Conservation (phyloP, 2,888 invertebrate genomes). For the Amphipoea oculea region DNA sequence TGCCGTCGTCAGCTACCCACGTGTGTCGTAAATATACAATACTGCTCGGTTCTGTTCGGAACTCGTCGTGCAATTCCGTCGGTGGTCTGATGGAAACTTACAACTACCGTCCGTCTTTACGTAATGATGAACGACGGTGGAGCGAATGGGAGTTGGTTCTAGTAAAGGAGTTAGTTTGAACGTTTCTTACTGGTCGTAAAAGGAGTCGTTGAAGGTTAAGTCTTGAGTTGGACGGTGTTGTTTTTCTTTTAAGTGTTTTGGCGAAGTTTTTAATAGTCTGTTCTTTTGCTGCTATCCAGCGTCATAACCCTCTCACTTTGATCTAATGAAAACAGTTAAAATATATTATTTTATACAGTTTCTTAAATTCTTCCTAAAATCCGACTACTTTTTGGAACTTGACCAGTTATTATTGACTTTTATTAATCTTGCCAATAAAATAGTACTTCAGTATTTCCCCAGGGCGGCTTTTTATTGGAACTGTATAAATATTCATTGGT, state of each 20-base stretch:
- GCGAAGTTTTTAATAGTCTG: neutral
- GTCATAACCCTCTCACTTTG: no score
- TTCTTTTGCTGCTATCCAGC: neutral
- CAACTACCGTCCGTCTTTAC: constrained; percentile 50
- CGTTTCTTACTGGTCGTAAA: constrained; percentile 47
- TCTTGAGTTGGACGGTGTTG: constrained; percentile 9
- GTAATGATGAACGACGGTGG: constrained; percentile 49
- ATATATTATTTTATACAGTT: neutral
- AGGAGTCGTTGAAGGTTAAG: neutral
- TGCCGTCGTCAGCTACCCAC: constrained; percentile 20
- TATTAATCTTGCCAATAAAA: neutral
- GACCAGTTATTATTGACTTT: neutral
- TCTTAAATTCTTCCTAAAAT: neutral
- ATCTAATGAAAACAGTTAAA: neutral
- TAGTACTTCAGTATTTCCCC: neutral
- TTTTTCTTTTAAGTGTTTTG: constrained; percentile 29
- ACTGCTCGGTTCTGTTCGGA: constrained; percentile 25
- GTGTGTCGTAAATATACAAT: constrained; percentile 60
- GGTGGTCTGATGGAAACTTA: constrained; percentile 48
- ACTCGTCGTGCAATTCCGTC: constrained; percentile 37
- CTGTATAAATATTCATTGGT: neutral
- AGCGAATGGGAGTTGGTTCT: constrained; percentile 30
- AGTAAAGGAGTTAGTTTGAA: constrained; percentile 40
- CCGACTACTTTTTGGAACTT: no score
- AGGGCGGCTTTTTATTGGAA: neutral